Percentiles rank a stretch among this genome's conserved stretches.
Evolutionary conservation across 2,797 vertebrate species (phyloP).

Genomic region (Xerus rutilus): DNA sequence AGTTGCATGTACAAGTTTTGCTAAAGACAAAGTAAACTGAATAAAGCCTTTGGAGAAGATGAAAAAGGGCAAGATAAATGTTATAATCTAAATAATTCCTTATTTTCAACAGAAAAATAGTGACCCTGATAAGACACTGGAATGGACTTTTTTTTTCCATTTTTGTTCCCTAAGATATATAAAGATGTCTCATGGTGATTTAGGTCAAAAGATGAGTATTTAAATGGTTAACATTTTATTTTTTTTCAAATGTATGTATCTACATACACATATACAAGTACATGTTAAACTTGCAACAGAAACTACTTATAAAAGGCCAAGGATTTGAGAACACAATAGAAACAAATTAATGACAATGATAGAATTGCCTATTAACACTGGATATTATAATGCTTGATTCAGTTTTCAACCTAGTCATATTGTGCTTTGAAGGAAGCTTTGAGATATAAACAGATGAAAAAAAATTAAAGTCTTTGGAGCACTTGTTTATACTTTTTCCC

Average conservation of each 20-base stretch:
- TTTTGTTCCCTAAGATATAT: constrained; percentile 10
- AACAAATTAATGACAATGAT: constrained; percentile 8
- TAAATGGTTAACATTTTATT: neutral
- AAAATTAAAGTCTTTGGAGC: neutral
- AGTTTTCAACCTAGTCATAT: constrained; percentile 14
- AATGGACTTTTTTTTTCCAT: neutral
- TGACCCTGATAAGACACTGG: neutral
- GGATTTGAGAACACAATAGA: neutral
- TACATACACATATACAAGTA: neutral
- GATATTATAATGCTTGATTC: neutral
- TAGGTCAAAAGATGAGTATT: neutral
- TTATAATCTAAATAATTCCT: neutral
- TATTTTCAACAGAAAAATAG: constrained; percentile 52
- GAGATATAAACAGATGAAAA: constrained; percentile 32
- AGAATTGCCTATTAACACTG: neutral
- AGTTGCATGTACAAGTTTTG: neutral
- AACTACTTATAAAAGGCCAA: neutral
- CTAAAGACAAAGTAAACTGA: neutral
- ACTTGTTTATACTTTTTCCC: neutral
- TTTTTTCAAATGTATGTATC: neutral
- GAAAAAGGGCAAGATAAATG: constrained; percentile 4
- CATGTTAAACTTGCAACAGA: neutral
- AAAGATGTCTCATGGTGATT: neutral
- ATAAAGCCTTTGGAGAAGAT: neutral
- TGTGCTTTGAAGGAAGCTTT: neutral